phyloP scores from a whole-genome alignment of 2,888 invertebrate genomes.

The Cheilosia impressa region DNA sequence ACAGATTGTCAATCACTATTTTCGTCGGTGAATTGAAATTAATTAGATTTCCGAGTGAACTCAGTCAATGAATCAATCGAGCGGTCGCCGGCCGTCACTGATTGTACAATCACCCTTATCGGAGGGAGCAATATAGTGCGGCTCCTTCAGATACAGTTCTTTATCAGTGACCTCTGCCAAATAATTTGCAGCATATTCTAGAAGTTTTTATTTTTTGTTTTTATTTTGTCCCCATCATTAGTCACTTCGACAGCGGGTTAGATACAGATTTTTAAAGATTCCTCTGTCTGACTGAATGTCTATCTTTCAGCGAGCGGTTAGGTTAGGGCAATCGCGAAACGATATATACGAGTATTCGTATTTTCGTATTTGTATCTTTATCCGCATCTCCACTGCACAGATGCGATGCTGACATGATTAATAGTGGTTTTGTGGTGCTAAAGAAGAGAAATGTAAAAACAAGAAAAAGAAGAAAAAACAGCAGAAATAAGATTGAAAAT shows the following conservation, averaged over 20 bases:
- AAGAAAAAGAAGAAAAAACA: constrained; percentile 9
- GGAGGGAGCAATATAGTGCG: background rate
- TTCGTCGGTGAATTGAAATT: constrained; percentile 44
- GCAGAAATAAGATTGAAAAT: constrained; percentile 47
- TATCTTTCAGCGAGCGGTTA: constrained; percentile 54
- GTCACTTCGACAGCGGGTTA: constrained; percentile 72
- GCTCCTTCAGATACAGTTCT: constrained; percentile 2
- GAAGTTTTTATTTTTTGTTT: constrained; percentile 25
- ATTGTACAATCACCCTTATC: constrained; percentile 10
- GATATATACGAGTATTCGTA: background rate
- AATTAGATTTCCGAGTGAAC: constrained; percentile 24
- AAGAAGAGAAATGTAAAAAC: constrained; percentile 36
- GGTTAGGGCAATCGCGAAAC: constrained; percentile 56
- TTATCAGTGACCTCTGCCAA: constrained; percentile 37
- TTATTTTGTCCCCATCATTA: constrained; percentile 62
- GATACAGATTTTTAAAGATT: constrained; percentile 69
- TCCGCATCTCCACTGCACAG: constrained; percentile 64
- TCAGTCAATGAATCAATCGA: constrained; percentile 42
- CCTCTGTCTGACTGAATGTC: constrained; percentile 66
- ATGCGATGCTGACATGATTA: constrained; percentile 75
- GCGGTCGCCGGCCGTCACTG: constrained; percentile 1
- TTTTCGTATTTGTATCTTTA: constrained; percentile 59
- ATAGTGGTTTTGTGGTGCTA: constrained; percentile 72
- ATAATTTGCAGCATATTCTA: constrained; percentile 40
- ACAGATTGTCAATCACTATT: constrained; percentile 34